Base-by-base conservation (phyloP, 1,140 invertebrate genomes). In the Atta colombica region DNA sequence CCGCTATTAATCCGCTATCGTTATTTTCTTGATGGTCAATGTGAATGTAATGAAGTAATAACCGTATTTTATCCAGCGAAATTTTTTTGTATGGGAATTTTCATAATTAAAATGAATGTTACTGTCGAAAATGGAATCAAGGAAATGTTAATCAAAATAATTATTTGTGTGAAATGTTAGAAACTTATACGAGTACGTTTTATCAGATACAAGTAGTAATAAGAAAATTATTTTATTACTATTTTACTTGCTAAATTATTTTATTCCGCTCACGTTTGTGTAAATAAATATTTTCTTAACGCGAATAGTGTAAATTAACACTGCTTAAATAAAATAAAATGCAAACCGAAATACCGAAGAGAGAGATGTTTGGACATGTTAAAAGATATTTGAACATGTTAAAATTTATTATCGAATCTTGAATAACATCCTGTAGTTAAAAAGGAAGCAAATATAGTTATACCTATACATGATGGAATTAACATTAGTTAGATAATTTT, bases 21-120 rank as follows among this genome's bases (percentile, higher is more conserved):
- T 74, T 74, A 51, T 51, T 75, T 74, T 35, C 1, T 35, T 18
- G 31, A 82, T 61, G 18, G 63, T 63, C n/a, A 49, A 49, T 6
- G 25, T 25, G n/a, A 5, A 16, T 28, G 12, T 82, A 51, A 68
- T 58, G 14, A 80, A 53, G n/a, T 21, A 51, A 25, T 58, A 74
- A 74, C 21, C 2, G 4, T 39, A 21, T 60, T 68, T 45, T 58
- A 18, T 10, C 25, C 25, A 1, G 60, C 35, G 8, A 7, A 68
- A 58, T 81, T 69, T n/a, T 39, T 28, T n/a, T 25, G 2, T 18
- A 58, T 8, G 3, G 58, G 3, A 28, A 12, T 16, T 45, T n/a
- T 28, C 21, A 6, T 53, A 12, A 28, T 78, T 21, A 18, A 68
- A 66, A 12, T 35, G 16, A 4, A 71, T n/a, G 5, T 55, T 21